Percentiles rank a stretch among this genome's conserved stretches.
Evolutionary conservation across 2,888 invertebrate genomes (phyloP).

Genomic region (Ecdyonurus torrentis): DNA sequence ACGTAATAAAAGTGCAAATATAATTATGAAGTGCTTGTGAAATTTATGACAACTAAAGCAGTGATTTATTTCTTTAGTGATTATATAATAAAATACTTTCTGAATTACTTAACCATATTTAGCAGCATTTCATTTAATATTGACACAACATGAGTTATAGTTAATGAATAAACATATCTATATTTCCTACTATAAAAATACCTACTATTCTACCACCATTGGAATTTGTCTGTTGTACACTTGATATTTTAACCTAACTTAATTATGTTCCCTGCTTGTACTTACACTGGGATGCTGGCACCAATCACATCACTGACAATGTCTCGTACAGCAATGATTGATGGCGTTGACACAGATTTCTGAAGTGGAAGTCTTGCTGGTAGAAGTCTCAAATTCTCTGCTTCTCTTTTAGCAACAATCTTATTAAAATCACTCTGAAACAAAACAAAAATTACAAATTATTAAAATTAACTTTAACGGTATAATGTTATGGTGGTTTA

Average conservation of each 20-base stretch:
- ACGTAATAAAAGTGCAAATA: no score
- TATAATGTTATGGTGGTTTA: no score
- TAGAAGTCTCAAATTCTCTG: conserved; percentile 33
- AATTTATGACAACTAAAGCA: no score
- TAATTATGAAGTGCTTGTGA: no score
- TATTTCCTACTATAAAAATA: not conserved
- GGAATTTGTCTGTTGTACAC: no score
- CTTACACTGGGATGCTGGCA: conserved; percentile 32
- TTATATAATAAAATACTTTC: no score
- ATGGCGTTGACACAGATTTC: conserved; percentile 80
- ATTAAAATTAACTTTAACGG: no score
- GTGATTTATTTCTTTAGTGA: no score
- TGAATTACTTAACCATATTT: no score
- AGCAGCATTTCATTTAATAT: no score
- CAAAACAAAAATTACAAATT: no score
- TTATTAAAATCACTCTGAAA: conserved; percentile 60
- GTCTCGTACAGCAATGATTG: conserved; percentile 56
- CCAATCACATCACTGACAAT: conserved; percentile 37
- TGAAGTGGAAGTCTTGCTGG: conserved; percentile 61
- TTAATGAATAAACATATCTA: conserved; percentile 7
- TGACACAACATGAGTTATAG: no score
- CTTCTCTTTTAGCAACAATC: conserved; percentile 40
- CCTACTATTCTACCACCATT: not conserved
- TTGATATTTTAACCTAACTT: not conserved
- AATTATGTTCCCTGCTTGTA: conserved; percentile 14